Base-by-base conservation (phyloP, 2,888 invertebrate genomes). In the Gymnoscelis rufifasciata region DNA sequence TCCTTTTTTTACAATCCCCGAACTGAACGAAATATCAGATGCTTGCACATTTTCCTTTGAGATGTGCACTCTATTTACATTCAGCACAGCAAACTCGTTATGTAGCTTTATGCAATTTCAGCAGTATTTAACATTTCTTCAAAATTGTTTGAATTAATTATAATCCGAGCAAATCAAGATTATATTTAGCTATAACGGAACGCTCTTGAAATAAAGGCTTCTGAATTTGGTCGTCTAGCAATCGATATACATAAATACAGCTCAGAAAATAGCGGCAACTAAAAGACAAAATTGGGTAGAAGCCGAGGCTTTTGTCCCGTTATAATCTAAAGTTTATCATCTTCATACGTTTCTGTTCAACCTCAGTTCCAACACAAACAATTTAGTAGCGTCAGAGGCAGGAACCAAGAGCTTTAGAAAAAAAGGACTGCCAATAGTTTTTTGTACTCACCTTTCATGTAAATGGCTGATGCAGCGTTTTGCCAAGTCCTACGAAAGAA, bases 391-490 rank as follows among this genome's bases (percentile, higher is more conserved):
- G 62, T 56, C 59, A 60, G 55, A 57, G 41, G 59, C 56, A 60
- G 64, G 73, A 72, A 69, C 62, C 56, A 59, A 61, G 57, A 13
- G 62, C 66, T 62, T 57, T 59, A 66, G 43, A 71, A 66, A 70
- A 86, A 78, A 84, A 86, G 78, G 73, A 51, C 69, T 69, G 68
- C 75, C 68, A 78, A 78, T 19, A 33, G 35, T 86, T 88, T 88
- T 88, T 88, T 88, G 80, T 81, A 81, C 87, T 87, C 78, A 82
- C 87, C 86, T 82, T 83, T 87, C 87, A 86, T 88, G 87, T 88
- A 88, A 88, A 87, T 88, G 87, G 87, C 83, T 86, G 86, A 83
- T 76, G 66, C 64, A 68, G 68, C 69, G 71, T 74, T 81, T 69
- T 67, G 66, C 54, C 56, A 60, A 62, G 67, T 66, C 61, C 59